Percentiles rank a stretch among this genome's conserved stretches.
Conservation (phyloP, 2,113 vertebrate genomes). For the Hepsetus odoe region DNA sequence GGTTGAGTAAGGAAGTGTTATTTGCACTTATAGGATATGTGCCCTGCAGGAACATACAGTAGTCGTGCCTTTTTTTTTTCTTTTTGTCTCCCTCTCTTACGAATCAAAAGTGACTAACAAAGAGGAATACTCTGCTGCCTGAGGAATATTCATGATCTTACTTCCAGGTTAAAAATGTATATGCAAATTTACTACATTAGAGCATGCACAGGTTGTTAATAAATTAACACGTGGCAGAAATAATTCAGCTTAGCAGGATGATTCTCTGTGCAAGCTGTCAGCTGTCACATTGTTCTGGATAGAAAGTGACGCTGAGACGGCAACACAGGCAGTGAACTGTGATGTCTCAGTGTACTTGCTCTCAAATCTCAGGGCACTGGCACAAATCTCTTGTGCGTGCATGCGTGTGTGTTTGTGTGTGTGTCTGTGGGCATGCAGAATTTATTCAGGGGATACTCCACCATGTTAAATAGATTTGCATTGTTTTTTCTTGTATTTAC, state of each 20-base stretch:
- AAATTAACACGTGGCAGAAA: conserved; percentile 92
- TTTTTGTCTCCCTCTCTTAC: conserved; percentile 54
- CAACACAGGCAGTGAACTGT: conserved; percentile 78
- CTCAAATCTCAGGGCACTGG: conserved; percentile 65
- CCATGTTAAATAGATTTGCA: not conserved
- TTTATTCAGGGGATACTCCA: conserved; percentile 22
- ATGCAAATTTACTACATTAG: conserved; percentile 84
- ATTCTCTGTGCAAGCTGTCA: conserved; percentile 89
- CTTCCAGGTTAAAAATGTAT: conserved; percentile 82
- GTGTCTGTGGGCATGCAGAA: conserved; percentile 28
- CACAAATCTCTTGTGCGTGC: conserved; percentile 69
- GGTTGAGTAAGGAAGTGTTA: conserved; percentile 68
- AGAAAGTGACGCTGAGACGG: conserved; percentile 80
- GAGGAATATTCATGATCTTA: conserved; percentile 74
- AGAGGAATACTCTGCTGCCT: conserved; percentile 55
- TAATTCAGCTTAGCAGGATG: conserved; percentile 91
- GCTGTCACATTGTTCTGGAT: conserved; percentile 85
- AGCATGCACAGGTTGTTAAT: conserved; percentile 85
- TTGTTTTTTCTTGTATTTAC: not conserved
- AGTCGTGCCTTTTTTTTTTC: conserved; percentile 53
- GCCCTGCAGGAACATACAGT: conserved; percentile 66
- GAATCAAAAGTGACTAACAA: conserved; percentile 70
- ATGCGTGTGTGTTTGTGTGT: conserved; percentile 25
- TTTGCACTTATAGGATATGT: conserved; percentile 72
- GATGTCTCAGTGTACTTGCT: conserved; percentile 76